Conservation (phyloP, 2,797 vertebrate genomes). For the Brotula barbata region DNA sequence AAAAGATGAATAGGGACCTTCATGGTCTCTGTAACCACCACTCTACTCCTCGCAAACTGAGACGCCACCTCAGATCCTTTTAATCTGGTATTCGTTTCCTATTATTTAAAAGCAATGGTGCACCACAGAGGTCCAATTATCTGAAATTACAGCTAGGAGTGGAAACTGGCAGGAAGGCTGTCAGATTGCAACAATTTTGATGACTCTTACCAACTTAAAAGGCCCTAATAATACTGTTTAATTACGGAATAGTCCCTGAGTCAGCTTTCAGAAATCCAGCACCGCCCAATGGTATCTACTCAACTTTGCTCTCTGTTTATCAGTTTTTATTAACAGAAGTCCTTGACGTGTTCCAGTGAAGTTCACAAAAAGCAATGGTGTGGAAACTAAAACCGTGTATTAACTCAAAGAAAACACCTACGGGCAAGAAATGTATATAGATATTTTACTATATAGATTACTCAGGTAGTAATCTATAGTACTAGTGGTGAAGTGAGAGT, state of each 20-base stretch:
- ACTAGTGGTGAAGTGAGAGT: too few relatives aligned
- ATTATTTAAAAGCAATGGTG: background rate
- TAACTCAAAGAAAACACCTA: too few relatives aligned
- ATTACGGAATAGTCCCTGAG: background rate
- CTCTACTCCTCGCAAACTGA: background rate
- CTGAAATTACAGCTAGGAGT: background rate
- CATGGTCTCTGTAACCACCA: background rate
- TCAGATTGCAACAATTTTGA: background rate
- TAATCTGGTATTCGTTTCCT: background rate
- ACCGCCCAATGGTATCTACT: background rate
- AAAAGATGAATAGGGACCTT: slow-evolving; percentile 1
- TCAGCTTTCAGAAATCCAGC: slow-evolving; percentile 19
- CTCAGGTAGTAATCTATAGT: too few relatives aligned
- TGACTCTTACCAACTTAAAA: background rate
- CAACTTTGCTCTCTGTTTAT: background rate
- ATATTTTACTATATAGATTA: too few relatives aligned
- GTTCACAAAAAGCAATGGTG: too few relatives aligned
- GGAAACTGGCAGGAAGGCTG: background rate
- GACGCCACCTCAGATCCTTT: background rate
- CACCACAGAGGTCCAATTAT: background rate
- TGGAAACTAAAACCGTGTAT: too few relatives aligned
- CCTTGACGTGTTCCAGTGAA: too few relatives aligned
- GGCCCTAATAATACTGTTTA: background rate
- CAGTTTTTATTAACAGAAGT: background rate
- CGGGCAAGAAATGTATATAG: too few relatives aligned